Evolutionary conservation across 2,797 vertebrate species (phyloP).

Genomic region (Chaunax sp.): DNA sequence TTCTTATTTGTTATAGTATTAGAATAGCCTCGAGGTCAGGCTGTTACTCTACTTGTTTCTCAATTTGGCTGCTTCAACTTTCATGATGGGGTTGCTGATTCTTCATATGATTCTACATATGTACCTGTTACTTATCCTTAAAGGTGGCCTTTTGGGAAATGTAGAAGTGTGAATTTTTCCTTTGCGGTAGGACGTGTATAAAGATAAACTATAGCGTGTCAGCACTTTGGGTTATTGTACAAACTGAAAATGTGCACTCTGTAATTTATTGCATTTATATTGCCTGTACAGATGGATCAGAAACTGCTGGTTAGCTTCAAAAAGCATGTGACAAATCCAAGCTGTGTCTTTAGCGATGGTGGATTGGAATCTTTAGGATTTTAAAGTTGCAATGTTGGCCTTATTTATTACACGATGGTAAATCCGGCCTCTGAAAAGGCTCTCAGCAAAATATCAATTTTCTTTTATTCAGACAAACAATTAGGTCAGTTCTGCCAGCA

Average conservation of each 20-base stretch:
- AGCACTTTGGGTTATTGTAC: slow-evolving; percentile 62
- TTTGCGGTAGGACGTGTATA: slow-evolving; percentile 32
- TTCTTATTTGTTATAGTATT: slow-evolving; percentile 1
- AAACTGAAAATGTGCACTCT: slow-evolving; percentile 32
- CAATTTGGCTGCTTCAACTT: background rate
- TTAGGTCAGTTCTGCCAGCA: background rate
- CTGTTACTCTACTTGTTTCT: background rate
- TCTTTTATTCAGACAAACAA: slow-evolving; percentile 10
- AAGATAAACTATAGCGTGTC: slow-evolving; percentile 29
- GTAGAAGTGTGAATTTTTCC: slow-evolving; percentile 17
- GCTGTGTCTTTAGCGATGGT: slow-evolving; percentile 12
- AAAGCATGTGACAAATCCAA: slow-evolving; percentile 20
- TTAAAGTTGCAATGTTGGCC: slow-evolving; percentile 18
- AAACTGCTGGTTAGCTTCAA: slow-evolving; percentile 40
- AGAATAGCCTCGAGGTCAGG: slow-evolving; percentile 1
- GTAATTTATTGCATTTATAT: slow-evolving; percentile 43
- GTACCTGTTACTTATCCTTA: slow-evolving; percentile 32
- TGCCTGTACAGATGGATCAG: slow-evolving; percentile 44
- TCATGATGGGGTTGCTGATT: background rate
- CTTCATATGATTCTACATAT: background rate
- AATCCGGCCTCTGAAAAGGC: slow-evolving; percentile 7
- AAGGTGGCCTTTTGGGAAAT: slow-evolving; percentile 64
- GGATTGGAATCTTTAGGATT: background rate
- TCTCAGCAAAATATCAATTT: background rate
- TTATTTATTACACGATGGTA: too few relatives aligned